A percentile compares a stretch with the other conserved stretches of the same genome.
These are phyloP conservation scores for Megalops cyprinoides DNA, from an alignment of 2,797 vertebrate genomes.

Conservation along the genomic window DNA sequence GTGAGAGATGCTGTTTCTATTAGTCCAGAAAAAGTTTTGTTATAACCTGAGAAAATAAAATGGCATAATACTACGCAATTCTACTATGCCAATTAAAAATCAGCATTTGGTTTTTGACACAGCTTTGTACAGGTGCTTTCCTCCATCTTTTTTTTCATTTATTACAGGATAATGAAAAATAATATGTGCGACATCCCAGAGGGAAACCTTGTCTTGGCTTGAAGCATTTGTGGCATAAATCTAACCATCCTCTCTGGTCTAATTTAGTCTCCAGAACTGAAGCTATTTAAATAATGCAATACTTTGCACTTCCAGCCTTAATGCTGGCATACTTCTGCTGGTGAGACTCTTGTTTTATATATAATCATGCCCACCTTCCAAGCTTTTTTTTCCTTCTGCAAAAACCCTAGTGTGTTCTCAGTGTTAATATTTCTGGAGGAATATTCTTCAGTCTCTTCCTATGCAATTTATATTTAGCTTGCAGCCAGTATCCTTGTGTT, in stretches of 20 bases:
- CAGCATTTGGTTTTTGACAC: not conserved
- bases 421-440: conserved; percentile 51
- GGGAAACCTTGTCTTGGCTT: not conserved
- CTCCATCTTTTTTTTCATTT: not conserved
- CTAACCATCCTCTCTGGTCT: conserved; percentile 51
- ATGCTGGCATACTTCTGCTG: conserved; percentile 53
- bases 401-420: conserved; percentile 27
- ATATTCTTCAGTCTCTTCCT: conserved; percentile 41
- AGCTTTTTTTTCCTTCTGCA: conserved; percentile 47
- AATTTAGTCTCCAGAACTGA: conserved; percentile 51
- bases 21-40: not conserved
- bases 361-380: conserved; percentile 51
- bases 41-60: not conserved
- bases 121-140: not conserved
- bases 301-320: conserved; percentile 50
- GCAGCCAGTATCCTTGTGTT: conserved; percentile 28
- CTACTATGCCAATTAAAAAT: not conserved
- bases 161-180: not conserved
- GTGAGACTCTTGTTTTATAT: conserved; percentile 61
- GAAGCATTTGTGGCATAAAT: conserved; percentile 40
- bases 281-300: conserved; percentile 66
- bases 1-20: not conserved
- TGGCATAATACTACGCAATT: not conserved
- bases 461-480: conserved; percentile 53
- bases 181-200: not conserved